These are phyloP conservation scores for Passer montanus DNA, from an alignment of 2,113 vertebrate species.

Conservation along the genomic window DNA sequence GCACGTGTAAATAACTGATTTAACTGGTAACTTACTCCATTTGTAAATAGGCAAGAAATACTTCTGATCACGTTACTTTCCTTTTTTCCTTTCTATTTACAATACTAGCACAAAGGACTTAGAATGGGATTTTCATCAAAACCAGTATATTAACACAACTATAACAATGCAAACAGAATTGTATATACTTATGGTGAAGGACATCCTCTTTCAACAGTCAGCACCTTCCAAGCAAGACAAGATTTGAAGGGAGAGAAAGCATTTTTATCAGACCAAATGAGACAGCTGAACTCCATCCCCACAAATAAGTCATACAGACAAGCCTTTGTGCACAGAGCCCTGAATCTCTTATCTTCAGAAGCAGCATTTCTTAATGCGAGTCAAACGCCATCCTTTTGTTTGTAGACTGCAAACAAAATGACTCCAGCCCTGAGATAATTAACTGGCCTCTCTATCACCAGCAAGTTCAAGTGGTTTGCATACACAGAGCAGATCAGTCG, in stretches of 20 bases:
- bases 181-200: background rate
- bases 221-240: background rate
- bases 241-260: background rate
- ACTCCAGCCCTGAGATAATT: conserved; percentile 50
- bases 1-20: background rate
- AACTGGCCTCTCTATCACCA: conserved; percentile 20
- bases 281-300: background rate
- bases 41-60: background rate
- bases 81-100: background rate
- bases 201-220: background rate
- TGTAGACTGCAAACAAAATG: conserved; percentile 54
- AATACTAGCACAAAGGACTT: background rate
- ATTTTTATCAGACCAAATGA: conserved; percentile 1
- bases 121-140: background rate
- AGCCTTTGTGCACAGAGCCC: background rate
- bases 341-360: background rate
- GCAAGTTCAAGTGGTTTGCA: conserved; percentile 18
- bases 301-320: background rate
- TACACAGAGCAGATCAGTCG: background rate
- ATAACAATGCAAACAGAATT: background rate
- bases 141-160: background rate
- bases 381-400: conserved; percentile 40
- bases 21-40: background rate
- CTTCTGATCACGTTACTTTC: background rate
- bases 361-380: background rate